Conservation (phyloP, 2,113 vertebrate genomes). For the Alligator mississippiensis region DNA sequence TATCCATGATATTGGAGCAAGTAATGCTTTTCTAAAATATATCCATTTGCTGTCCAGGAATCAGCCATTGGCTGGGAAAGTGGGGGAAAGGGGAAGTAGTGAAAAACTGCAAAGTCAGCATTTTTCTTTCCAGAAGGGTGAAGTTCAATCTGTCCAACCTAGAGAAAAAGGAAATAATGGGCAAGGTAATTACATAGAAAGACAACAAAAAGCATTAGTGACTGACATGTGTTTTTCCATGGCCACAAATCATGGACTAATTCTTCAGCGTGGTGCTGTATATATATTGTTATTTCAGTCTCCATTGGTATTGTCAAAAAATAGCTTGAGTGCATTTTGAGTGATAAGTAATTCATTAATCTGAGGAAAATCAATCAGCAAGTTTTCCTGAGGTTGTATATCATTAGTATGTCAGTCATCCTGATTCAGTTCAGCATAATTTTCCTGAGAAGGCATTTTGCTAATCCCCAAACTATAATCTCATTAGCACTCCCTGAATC, state of each 20-base stretch:
- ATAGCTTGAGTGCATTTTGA: neutral
- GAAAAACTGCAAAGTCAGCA: neutral
- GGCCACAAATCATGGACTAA: neutral
- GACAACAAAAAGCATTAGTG: neutral
- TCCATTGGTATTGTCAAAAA: neutral
- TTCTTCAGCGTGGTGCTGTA: neutral
- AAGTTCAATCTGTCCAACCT: neutral
- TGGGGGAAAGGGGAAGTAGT: too few relatives aligned
- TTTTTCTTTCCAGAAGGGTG: neutral
- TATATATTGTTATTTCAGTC: neutral
- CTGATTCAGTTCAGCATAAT: neutral
- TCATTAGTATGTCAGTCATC: neutral
- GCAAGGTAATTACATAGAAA: neutral
- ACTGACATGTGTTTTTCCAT: neutral
- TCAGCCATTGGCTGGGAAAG: neutral
- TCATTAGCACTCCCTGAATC: constrained; percentile 29
- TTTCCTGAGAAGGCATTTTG: constrained; percentile 42
- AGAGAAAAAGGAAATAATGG: constrained; percentile 4
- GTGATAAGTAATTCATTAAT: neutral
- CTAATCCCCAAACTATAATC: constrained; percentile 34
- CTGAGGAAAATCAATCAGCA: neutral
- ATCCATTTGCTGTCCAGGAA: neutral
- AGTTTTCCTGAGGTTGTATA: neutral
- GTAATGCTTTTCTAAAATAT: neutral
- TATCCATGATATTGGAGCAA: neutral